Percentiles rank a stretch among this genome's conserved stretches.
Evolutionary conservation across 2,888 invertebrate species (phyloP).

Genomic region (Alentia gelatinosa): DNA sequence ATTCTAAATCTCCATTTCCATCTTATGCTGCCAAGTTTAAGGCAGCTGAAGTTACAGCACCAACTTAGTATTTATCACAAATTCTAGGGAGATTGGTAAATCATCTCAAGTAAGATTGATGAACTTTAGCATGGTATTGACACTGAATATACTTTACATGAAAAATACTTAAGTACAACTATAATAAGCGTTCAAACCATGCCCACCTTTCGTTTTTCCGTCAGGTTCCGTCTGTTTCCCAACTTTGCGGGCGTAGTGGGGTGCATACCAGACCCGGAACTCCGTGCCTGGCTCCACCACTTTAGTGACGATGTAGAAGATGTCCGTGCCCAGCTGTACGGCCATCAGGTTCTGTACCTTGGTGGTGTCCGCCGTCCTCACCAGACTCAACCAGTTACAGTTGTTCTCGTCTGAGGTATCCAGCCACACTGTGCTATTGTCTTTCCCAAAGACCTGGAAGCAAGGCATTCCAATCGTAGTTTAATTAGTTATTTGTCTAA

Average conservation of each 20-base stretch:
- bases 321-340: conserved; percentile 82
- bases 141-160: no score
- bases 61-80: no score
- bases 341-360: conserved; percentile 84
- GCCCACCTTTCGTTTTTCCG: conserved; percentile 72
- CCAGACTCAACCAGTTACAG: conserved; percentile 85
- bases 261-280: conserved; percentile 84
- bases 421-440: conserved; percentile 81
- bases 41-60: no score
- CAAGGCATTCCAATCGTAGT: not conserved
- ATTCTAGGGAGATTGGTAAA: no score
- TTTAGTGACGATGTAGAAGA: conserved; percentile 74
- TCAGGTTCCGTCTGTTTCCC: conserved; percentile 75
- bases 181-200: no score
- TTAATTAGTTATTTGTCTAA: no score
- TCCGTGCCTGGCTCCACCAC: conserved; percentile 82
- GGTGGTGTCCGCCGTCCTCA: conserved; percentile 81
- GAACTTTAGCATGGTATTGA: no score
- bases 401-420: conserved; percentile 83
- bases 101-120: no score
- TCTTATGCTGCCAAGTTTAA: no score
- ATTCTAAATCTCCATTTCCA: no score
- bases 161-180: no score
- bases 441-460: conserved; percentile 81
- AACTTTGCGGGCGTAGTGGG: conserved; percentile 83